Evolutionary conservation across 2,797 vertebrate species (phyloP), one percentile per base, ranked within the genome.

Genomic region (Poeciliopsis paucimaculata): DNA sequence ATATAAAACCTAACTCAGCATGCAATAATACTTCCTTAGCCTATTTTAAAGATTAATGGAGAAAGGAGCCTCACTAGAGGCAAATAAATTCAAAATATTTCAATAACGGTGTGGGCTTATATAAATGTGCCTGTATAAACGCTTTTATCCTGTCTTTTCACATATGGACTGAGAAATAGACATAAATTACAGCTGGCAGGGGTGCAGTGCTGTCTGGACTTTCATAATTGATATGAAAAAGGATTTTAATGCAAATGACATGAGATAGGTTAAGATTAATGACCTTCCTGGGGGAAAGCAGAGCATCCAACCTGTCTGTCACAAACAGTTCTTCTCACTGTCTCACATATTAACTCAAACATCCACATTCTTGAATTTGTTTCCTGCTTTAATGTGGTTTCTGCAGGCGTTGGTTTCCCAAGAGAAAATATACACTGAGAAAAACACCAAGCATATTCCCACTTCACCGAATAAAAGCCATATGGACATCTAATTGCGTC

Each of bases 191-290:
- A 81, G 71, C 46, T 1, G 46, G 84, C 83, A 45, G 77, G 64
- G 82, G 79, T 16, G 16, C 76, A 47, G 66, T 5, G 6, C 80
- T 71, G 78, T 87, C 71, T 73, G 75, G 72, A 39, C 46, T 79
- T 76, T 82, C 47, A 77, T 85, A 84, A 87, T 36, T 85, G 84
- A 88, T 84, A 82, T 47, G 66, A 76, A 41, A 73, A 84, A 75
- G 77, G 39, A 80, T 83, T 80, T 81, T 71, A 76, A 89, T 84
- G 72, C 70, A 86, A 84, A 90, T 79, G 57, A 83, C 78, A 83
- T 88, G 82, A 83, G 76, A 82, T 76, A 64, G 76, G 75, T 80
- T 83, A 72, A 34, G 81, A 83, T 82, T 74, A 78, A 45, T 12
- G 23, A 31, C 41, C 2, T 41, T 73, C 68, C 77, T 77, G 77